Evolutionary conservation across 30 jellyfish, hydroid and myxozoan species (phyloP).

Genomic region (Mastigias papua): DNA sequence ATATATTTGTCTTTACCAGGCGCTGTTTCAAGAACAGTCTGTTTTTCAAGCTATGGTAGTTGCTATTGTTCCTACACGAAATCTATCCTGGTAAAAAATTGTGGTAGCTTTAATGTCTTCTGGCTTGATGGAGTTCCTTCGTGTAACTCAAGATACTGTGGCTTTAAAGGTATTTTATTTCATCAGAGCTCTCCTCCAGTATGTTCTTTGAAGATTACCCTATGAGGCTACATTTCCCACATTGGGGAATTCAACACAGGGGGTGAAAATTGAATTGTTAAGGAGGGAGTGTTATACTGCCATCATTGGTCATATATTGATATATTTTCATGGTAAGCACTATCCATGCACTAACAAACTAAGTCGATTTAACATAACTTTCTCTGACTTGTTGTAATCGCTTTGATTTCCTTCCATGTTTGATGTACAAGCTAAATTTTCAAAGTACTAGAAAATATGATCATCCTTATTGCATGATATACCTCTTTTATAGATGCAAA

Average conservation of each 20-base stretch:
- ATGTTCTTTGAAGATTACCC: neutral
- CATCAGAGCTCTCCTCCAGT: neutral
- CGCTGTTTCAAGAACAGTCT: constrained; percentile 66
- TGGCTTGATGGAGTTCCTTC: constrained; percentile 70
- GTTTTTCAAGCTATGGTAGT: constrained; percentile 48
- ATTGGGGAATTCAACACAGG: neutral
- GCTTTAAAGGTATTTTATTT: constrained; percentile 37
- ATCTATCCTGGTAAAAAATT: constrained; percentile 62
- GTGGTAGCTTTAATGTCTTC: constrained; percentile 77
- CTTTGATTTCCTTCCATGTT: too few species aligned
- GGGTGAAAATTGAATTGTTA: too few species aligned
- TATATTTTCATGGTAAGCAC: too few species aligned
- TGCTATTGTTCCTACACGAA: constrained; percentile 69
- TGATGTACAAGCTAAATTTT: too few species aligned
- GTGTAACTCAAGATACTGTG: constrained; percentile 79
- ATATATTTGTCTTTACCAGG: constrained; percentile 29
- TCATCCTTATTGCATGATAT: too few species aligned
- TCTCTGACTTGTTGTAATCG: too few species aligned
- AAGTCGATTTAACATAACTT: too few species aligned
- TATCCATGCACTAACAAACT: too few species aligned
- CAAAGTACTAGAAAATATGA: too few species aligned
- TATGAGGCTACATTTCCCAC: neutral
- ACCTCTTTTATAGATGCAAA: too few species aligned
- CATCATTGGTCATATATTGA: too few species aligned
- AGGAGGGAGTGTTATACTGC: too few species aligned